Conservation (phyloP, 2,797 vertebrate species). For the Mastacembelus armatus region DNA sequence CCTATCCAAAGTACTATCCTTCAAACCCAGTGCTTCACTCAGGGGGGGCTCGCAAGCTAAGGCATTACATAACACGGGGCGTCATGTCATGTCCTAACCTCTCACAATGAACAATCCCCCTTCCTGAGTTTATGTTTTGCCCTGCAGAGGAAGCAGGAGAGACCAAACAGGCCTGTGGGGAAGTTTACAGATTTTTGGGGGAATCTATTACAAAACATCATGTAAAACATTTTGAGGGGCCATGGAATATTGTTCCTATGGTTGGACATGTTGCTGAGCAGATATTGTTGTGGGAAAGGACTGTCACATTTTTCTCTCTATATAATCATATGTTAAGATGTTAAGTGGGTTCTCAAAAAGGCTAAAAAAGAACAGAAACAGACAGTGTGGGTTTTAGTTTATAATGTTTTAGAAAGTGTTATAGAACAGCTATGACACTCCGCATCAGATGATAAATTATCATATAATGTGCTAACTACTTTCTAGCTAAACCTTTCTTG, state of each 20-base stretch:
- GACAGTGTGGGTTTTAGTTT: neutral
- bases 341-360: conserved; percentile 26
- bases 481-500: too few relatives aligned
- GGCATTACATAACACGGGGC: conserved; percentile 73
- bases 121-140: conserved; percentile 80
- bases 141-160: conserved; percentile 71
- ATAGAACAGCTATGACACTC: too few relatives aligned
- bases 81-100: conserved; percentile 70
- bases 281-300: conserved; percentile 36
- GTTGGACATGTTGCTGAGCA: conserved; percentile 25
- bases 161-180: conserved; percentile 65
- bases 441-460: too few relatives aligned
- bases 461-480: too few relatives aligned
- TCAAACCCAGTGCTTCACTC: conserved; percentile 73
- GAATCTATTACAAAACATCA: conserved; percentile 57
- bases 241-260: conserved; percentile 31
- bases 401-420: too few relatives aligned
- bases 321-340: conserved; percentile 5
- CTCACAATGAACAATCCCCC: conserved; percentile 79
- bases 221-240: conserved; percentile 35
- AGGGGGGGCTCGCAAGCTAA: conserved; percentile 60
- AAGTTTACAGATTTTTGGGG: conserved; percentile 59
- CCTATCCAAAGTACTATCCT: conserved; percentile 74
- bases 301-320: conserved; percentile 3
- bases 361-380: neutral